Evolutionary conservation across 2,888 invertebrate genomes (phyloP), one percentile per base, ranked within the genome.

Genomic region (Poecilus cupreus): DNA sequence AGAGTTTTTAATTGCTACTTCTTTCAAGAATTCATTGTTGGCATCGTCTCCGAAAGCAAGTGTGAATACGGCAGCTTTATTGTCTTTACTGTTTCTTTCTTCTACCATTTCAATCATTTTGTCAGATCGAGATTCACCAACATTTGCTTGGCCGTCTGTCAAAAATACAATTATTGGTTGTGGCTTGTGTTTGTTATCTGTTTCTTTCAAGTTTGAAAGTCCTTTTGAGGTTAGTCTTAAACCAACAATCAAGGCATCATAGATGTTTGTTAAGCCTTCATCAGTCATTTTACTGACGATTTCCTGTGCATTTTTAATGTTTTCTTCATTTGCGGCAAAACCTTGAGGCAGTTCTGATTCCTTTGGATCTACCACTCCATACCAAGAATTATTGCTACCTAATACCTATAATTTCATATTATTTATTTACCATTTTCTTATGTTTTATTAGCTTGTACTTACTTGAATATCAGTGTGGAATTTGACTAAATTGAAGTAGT

Each of bases 401-500:
- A 72, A 13, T 11, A 72, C 70, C 70, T 70, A 39, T 11, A 39
- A 16, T 37, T 18, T 16, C 37, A 13, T 37, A 68, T 16, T 70
- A 39, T n/a, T 60, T 24, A 60, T 18, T 60, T 60, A 60, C 32
- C 3, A n/a, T n/a, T n/a, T n/a, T n/a, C n/a, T n/a, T n/a, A n/a
- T n/a, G n/a, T n/a, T n/a, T 60, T 26, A 74, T 26, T 37, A 72
- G 16, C 57, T 16, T 60, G 18, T 43, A 57, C 37, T 54, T 78
- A 82, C 82, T 11, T 68, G 43, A 10, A 79, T 46, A 43, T 39
- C 20, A 11, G 60, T 46, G 11, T 79, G 51, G 86, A 94, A 94
- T 82, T 92, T 90, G 20, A 93, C 89, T 77, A 94, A 91, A 84
- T 91, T 92, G 89, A 94, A 93, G 84, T 90, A 91, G 86, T 94